A percentile compares a stretch with the other conserved stretches of the same genome.
phyloP scores from a whole-genome alignment of 2,113 vertebrate genomes.

The Pelobates fuscus region DNA sequence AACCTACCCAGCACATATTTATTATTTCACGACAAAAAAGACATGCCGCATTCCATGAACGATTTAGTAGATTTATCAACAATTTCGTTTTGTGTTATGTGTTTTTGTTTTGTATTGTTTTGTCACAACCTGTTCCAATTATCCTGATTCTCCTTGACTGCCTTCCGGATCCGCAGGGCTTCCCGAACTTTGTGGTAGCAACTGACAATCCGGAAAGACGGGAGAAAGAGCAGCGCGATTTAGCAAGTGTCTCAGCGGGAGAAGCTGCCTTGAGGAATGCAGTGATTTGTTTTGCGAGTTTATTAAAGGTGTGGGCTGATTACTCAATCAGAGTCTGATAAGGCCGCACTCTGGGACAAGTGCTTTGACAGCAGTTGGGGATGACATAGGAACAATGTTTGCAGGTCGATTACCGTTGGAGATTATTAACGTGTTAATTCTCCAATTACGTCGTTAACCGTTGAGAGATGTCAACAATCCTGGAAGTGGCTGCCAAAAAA shows the following conservation, averaged over 20 bases:
- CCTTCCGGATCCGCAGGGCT: too few relatives aligned
- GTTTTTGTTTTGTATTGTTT: too few relatives aligned
- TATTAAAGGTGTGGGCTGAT: constrained; percentile 26
- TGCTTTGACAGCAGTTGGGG: not conserved
- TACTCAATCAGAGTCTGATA: constrained; percentile 15
- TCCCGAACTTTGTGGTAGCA: too few relatives aligned
- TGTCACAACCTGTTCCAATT: too few relatives aligned
- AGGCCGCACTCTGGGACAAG: constrained; percentile 9
- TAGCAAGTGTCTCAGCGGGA: constrained; percentile 7
- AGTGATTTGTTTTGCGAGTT: not conserved
- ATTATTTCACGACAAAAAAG: too few relatives aligned
- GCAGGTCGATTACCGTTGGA: constrained; percentile 8
- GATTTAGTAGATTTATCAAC: too few relatives aligned
- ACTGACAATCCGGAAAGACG: too few relatives aligned
- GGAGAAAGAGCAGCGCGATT: constrained; percentile 14
- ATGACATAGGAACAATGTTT: not conserved
- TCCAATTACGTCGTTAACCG: constrained; percentile 21
- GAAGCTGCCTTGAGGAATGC: constrained; percentile 15
- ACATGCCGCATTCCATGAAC: too few relatives aligned
- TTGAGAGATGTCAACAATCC: constrained; percentile 16
- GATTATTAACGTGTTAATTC: constrained; percentile 17
- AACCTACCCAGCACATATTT: too few relatives aligned
- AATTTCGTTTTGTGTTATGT: too few relatives aligned
- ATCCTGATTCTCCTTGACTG: too few relatives aligned
- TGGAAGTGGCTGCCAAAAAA: not conserved